phyloP scores from a whole-genome alignment of 1,140 invertebrate genomes.

The Danaus plexippus region DNA sequence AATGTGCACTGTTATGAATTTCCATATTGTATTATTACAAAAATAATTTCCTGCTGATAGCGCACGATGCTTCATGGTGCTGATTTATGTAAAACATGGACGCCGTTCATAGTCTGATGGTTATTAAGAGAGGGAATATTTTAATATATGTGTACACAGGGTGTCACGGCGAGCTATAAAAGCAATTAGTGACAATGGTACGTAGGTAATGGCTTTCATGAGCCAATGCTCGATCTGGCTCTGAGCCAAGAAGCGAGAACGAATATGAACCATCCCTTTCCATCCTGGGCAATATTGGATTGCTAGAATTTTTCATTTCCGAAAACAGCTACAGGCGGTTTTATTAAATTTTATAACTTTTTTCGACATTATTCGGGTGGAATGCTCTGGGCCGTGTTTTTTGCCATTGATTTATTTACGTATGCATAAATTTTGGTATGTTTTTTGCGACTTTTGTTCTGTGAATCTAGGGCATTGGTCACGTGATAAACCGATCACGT shows the following conservation, averaged over 20 bases:
- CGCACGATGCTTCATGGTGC: too few relatives aligned
- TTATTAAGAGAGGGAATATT: slow-evolving; percentile 30
- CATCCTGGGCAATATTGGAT: slow-evolving; percentile 5
- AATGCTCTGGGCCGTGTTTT: slow-evolving; percentile 10
- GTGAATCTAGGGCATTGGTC: too few relatives aligned
- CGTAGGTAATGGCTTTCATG: slow-evolving; percentile 45
- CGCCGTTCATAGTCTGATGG: slow-evolving; percentile 14
- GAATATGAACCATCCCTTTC: slow-evolving; percentile 4
- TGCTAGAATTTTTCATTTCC: slow-evolving; percentile 19
- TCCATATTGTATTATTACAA: too few relatives aligned
- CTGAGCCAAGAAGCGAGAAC: slow-evolving; percentile 21
- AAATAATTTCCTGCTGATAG: too few relatives aligned
- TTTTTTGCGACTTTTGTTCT: too few relatives aligned
- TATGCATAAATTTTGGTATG: slow-evolving; percentile 3
- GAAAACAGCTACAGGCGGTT: slow-evolving; percentile 14
- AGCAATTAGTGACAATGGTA: slow-evolving; percentile 55
- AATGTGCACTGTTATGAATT: too few relatives aligned
- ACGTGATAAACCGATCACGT: too few relatives aligned
- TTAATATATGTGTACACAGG: slow-evolving; percentile 31
- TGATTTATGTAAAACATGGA: slow-evolving; percentile 12
- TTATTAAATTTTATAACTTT: slow-evolving; percentile 26
- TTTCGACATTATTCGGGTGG: slow-evolving; percentile 7
- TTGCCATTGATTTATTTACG: slow-evolving; percentile 15
- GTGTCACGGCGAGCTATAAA: slow-evolving; percentile 40
- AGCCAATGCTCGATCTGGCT: slow-evolving; percentile 42